Conservation (phyloP, 92 coral and sea anemone species). For the Hydrozoanthus gracilis region DNA sequence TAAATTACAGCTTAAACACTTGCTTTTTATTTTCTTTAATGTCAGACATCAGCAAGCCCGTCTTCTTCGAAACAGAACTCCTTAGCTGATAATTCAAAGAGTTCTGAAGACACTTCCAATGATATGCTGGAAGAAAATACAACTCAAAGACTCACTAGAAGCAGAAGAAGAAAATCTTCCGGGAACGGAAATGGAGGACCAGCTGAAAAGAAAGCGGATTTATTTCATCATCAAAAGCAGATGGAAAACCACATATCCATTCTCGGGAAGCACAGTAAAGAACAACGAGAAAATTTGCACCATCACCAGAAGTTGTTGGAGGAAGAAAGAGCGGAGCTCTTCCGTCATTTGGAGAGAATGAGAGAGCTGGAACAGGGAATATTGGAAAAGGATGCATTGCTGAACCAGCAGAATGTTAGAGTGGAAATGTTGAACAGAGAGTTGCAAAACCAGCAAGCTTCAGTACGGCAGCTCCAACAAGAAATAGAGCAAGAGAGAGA, state of each 20-base stretch:
- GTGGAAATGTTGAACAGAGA: slow-evolving; percentile 62
- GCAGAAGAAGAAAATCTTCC: slow-evolving; percentile 75
- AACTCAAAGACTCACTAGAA: slow-evolving; percentile 54
- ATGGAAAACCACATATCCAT: slow-evolving; percentile 82
- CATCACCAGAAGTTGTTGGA: slow-evolving; percentile 82
- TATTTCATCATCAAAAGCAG: slow-evolving; percentile 76
- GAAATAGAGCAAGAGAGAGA: slow-evolving; percentile 79
- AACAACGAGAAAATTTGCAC: slow-evolving; percentile 77
- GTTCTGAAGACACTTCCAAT: neutral
- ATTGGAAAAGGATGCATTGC: slow-evolving; percentile 54
- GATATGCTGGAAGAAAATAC: neutral
- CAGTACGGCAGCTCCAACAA: slow-evolving; percentile 66
- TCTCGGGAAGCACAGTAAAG: slow-evolving; percentile 88
- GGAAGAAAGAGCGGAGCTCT: slow-evolving; percentile 71
- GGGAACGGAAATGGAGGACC: slow-evolving; percentile 4
- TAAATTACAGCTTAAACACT: too few relatives aligned
- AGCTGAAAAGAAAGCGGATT: slow-evolving; percentile 56
- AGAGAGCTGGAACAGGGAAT: slow-evolving; percentile 60
- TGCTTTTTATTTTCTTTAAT: neutral
- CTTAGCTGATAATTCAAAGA: neutral
- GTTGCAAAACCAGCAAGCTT: slow-evolving; percentile 54
- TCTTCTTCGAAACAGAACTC: slow-evolving; percentile 12
- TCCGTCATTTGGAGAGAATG: slow-evolving; percentile 66
- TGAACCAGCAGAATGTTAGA: slow-evolving; percentile 60
- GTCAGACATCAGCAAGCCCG: slow-evolving; percentile 18